Conservation (phyloP, 1,140 invertebrate genomes). For the Drosophila prosaltans region DNA sequence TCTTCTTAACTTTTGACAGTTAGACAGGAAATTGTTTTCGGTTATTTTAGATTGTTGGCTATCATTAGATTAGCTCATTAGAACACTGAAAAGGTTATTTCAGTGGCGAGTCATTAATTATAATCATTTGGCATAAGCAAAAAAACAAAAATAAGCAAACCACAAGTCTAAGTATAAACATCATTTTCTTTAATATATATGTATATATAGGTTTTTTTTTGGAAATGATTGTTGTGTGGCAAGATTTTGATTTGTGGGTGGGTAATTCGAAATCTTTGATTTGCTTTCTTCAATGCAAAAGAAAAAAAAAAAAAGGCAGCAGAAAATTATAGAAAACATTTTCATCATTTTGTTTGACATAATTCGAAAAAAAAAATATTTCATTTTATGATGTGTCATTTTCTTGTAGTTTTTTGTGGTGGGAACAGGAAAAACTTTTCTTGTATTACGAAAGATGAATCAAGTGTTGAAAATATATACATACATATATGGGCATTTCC, state of each 20-base stretch:
- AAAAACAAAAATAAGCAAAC: not conserved
- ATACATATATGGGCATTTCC: too few relatives aligned
- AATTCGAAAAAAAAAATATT: constrained; percentile 55
- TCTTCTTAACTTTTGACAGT: constrained; percentile 27
- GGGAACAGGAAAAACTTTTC: constrained; percentile 46
- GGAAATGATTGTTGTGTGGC: constrained; percentile 22
- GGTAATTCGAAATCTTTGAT: not conserved
- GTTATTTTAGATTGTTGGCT: constrained; percentile 29
- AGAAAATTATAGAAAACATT: constrained; percentile 6
- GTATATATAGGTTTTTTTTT: not conserved
- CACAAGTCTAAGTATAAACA: constrained; percentile 5
- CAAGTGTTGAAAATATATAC: too few relatives aligned
- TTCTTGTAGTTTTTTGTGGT: constrained; percentile 29
- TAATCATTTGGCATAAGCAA: constrained; percentile 26
- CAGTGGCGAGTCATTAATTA: constrained; percentile 59
- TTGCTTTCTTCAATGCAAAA: constrained; percentile 3
- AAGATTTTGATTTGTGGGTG: constrained; percentile 44
- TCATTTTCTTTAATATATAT: constrained; percentile 46
- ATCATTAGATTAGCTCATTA: constrained; percentile 64
- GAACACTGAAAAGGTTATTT: constrained; percentile 46
- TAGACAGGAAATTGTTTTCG: constrained; percentile 65
- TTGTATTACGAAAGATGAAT: not conserved
- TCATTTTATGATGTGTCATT: constrained; percentile 50
- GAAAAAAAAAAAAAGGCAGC: not conserved
- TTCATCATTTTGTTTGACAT: constrained; percentile 29